Percentiles rank a stretch among this genome's conserved stretches.
phyloP scores from a whole-genome alignment of 2,113 vertebrate genomes.

The Cavia aperea region DNA sequence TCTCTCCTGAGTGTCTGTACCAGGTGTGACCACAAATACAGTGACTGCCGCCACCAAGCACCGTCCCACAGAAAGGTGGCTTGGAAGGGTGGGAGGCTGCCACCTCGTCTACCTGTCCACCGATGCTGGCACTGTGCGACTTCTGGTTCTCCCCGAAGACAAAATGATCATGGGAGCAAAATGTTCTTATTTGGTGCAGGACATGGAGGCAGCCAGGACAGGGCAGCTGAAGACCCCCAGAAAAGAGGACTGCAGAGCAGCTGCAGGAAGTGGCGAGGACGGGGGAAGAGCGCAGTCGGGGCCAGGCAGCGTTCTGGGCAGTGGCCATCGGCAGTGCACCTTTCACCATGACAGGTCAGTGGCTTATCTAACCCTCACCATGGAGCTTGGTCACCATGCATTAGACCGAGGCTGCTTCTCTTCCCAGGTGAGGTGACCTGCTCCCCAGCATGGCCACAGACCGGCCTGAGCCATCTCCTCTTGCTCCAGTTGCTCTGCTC shows the following conservation, averaged over 20 bases:
- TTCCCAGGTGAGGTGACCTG: not conserved
- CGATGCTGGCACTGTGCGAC: not conserved
- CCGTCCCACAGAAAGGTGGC: not conserved
- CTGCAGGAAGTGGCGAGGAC: not conserved
- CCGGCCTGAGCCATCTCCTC: accelerated
- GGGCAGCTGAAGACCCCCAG: not conserved
- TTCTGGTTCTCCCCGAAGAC: not conserved
- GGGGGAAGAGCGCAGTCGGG: accelerated
- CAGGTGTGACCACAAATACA: not conserved
- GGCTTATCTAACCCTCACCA: not conserved
- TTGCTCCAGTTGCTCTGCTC: too few species aligned
- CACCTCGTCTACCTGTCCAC: not conserved
- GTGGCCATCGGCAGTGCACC: not conserved
- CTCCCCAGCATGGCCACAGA: not conserved
- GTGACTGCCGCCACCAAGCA: not conserved
- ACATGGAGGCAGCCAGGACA: not conserved
- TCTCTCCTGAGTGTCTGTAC: not conserved
- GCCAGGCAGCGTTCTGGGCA: not conserved
- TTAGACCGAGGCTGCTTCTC: not conserved
- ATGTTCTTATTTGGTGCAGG: not conserved
- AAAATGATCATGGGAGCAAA: not conserved
- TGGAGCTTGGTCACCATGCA: not conserved
- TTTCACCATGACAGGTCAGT: not conserved
- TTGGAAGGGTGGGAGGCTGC: accelerated
- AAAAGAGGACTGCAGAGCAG: not conserved